phyloP scores from a whole-genome alignment of 2,797 vertebrate genomes.

The Sebastes nivosus region DNA sequence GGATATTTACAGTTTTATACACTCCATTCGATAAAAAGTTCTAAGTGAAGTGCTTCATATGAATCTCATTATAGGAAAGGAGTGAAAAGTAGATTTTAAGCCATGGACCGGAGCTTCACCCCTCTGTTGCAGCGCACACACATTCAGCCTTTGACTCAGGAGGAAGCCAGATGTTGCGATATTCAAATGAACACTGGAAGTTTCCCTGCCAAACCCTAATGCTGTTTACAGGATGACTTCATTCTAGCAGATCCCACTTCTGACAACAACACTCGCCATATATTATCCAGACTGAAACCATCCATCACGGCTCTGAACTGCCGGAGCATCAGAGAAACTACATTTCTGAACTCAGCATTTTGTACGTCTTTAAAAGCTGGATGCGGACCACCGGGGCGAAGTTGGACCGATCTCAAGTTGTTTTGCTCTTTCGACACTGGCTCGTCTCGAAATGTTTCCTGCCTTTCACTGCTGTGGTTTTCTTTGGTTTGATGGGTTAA shows the following conservation, averaged over 20 bases:
- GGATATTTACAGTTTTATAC: neutral
- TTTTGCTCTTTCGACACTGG: neutral
- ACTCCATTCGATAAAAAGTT: neutral
- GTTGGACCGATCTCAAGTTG: neutral
- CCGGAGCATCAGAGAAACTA: conserved; percentile 25
- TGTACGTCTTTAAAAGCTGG: neutral
- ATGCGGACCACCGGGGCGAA: conserved; percentile 5
- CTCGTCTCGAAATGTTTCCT: neutral
- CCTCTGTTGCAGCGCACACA: conserved; percentile 6
- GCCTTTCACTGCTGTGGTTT: neutral
- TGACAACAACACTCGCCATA: conserved; percentile 33
- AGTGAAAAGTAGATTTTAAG: conserved; percentile 14
- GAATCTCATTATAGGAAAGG: neutral
- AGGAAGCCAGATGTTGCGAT: conserved; percentile 68
- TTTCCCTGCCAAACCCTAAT: conserved; percentile 51
- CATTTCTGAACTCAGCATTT: conserved; percentile 1
- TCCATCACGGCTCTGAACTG: conserved; percentile 20
- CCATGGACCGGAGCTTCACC: conserved; percentile 15
- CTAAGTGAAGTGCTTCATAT: neutral
- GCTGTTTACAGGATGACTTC: conserved; percentile 67
- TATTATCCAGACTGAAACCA: conserved; percentile 45
- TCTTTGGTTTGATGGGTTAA: neutral
- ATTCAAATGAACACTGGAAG: conserved; percentile 36
- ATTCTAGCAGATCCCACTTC: conserved; percentile 50
- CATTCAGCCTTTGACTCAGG: conserved; percentile 13